These are phyloP conservation scores for Nematostella vectensis DNA, from an alignment of 92 coral and sea anemone genomes.

Conservation along the genomic window DNA sequence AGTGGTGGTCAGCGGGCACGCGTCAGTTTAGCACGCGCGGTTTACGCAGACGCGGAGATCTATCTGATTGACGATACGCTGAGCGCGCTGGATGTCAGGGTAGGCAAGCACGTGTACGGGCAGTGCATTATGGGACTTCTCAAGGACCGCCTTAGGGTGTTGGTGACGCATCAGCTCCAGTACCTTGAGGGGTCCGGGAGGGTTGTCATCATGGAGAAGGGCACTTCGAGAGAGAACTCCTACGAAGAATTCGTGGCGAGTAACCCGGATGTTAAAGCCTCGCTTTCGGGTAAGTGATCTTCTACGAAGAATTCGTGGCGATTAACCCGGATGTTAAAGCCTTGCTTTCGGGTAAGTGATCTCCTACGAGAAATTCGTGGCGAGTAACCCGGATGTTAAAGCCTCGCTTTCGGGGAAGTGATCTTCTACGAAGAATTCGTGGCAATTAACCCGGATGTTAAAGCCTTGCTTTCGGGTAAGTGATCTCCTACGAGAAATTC, in stretches of 20 bases:
- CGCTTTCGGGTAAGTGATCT: background rate
- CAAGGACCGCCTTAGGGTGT: constrained; percentile 3
- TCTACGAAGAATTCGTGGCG: background rate
- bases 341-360: background rate
- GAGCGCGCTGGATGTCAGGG: constrained; percentile 18
- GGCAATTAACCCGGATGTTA: background rate
- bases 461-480: background rate
- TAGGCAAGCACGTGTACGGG: constrained; percentile 12
- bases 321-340: background rate
- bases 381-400: background rate
- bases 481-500: too few species aligned
- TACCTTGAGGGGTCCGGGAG: constrained; percentile 7
- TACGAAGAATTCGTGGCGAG: background rate
- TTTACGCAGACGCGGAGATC: constrained; percentile 10
- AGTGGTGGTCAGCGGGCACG: constrained; percentile 32
- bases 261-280: background rate
- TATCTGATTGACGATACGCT: constrained; percentile 7
- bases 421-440: background rate
- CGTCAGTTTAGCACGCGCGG: constrained; percentile 20
- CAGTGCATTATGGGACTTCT: constrained; percentile 12
- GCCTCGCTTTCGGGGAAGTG: background rate
- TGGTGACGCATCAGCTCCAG: constrained; percentile 15
- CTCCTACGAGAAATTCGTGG: background rate
- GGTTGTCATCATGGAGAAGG: constrained; percentile 10
- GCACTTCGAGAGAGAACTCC: background rate